Conservation (phyloP, 2,888 invertebrate genomes). For the Steinernema hermaphroditum region DNA sequence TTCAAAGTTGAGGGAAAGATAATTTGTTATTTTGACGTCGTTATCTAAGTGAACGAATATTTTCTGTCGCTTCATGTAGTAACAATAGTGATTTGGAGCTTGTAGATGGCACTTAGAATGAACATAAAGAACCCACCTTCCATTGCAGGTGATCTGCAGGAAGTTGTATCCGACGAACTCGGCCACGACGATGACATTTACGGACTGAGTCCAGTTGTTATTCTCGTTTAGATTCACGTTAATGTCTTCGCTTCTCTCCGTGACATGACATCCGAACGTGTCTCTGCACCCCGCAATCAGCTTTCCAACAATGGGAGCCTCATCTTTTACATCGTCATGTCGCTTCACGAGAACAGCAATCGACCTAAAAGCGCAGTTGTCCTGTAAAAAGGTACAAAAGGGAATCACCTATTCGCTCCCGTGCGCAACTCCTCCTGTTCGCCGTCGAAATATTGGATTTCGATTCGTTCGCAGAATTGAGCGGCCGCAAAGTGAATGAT, state of each 20-base stretch:
- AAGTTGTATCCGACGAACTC: slow-evolving; percentile 11
- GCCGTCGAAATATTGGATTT: slow-evolving; percentile 19
- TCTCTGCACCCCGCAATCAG: neutral
- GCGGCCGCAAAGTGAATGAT: neutral
- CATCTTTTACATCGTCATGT: neutral
- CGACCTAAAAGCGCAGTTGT: neutral
- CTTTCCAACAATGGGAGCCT: neutral
- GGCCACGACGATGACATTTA: slow-evolving; percentile 1
- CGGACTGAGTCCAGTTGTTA: neutral
- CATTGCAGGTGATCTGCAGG: neutral
- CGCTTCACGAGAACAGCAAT: slow-evolving; percentile 3
- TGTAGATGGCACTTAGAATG: too few relatives aligned
- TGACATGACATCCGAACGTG: slow-evolving; percentile 4
- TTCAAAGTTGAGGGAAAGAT: too few relatives aligned
- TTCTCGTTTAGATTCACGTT: slow-evolving; percentile 4
- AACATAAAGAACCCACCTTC: slow-evolving; percentile 27
- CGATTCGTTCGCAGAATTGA: slow-evolving; percentile 10
- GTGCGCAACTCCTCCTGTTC: neutral
- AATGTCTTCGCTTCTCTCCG: neutral
- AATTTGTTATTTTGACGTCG: too few relatives aligned
- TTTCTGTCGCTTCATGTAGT: too few relatives aligned
- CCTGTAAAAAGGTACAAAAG: neutral
- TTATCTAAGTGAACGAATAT: too few relatives aligned
- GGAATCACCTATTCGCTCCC: slow-evolving; percentile 11
- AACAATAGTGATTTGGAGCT: too few relatives aligned